Base-by-base conservation (phyloP, 1,140 invertebrate species). In the Zaprionus gabonicus region DNA sequence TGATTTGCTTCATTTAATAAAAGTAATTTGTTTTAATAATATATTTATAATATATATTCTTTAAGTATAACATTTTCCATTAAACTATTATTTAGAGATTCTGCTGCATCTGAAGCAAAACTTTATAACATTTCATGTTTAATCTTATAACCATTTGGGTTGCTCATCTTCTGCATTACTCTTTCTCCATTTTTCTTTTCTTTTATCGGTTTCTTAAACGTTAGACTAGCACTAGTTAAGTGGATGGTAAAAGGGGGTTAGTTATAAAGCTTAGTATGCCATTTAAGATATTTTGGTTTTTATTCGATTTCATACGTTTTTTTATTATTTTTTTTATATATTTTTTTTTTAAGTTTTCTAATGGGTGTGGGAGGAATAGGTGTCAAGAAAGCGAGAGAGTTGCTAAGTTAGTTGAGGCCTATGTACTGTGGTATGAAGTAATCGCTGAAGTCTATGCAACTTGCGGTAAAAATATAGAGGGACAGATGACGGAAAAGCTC, bases 81-180 rank as follows among this genome's bases (percentile, higher is more conserved):
- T 86, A 74, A 82, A 82, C 77, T 87, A 78, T 78, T 83, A 68
- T 81, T 88, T 83, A 75, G 70, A 82, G 56, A 74, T 83, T 82
- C 68, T 81, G 81, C 53, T 71, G 70, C 73, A 65, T 81, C 41
- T 69, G 66, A 80, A 76, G 81, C 72, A 78, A 84, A 81, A 72
- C 67, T 72, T 56, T 78, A 57, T 80, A 87, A 78, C 83, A 87
- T 88, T 80, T 85, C 57, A 71, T 77, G 55, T 75, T 67, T 58
- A 63, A 56, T 74, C 64, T 82, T 79, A 71, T 82, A 82, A 76
- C 75, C 68, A 55, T 83, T 83, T 46, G 41, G n/a, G n/a, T 78
- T 67, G 41, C 65, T 65, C 41, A 27, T 64, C 59, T 63, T 59
- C 68, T n/a, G 41, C n/a, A 25, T 36, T 63, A 66, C 60, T 59